These are phyloP conservation scores for Embidobia sp. DNA, from an alignment of 2,888 invertebrate species.

Conservation along the genomic window DNA sequence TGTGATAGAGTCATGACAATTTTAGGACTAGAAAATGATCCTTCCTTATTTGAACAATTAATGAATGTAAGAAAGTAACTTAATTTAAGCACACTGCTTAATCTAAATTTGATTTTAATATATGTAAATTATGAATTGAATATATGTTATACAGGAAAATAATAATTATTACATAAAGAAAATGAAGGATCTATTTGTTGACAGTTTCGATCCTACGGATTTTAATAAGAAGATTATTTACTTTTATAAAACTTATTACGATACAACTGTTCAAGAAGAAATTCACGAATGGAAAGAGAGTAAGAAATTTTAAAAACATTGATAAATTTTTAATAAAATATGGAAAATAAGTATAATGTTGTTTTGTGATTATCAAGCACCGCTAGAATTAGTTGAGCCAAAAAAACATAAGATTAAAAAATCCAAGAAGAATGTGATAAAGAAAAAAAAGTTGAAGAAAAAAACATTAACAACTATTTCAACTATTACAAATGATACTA, in stretches of 20 bases:
- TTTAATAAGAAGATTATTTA: constrained; percentile 85
- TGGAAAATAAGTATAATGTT: constrained; percentile 19
- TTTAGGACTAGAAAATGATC: constrained; percentile 81
- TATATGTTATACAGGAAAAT: constrained; percentile 30
- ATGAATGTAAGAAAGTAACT: constrained; percentile 71
- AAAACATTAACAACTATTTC: not conserved
- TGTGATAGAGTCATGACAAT: constrained; percentile 84
- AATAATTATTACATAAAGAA: constrained; percentile 80
- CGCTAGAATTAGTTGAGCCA: not conserved
- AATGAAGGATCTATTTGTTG: constrained; percentile 83
- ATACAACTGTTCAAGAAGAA: constrained; percentile 89
- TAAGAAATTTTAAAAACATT: constrained; percentile 80
- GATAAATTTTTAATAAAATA: not conserved
- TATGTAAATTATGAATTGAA: too few species aligned
- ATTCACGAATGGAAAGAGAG: constrained; percentile 88
- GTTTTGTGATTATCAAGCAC: not conserved
- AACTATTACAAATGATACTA: too few species aligned
- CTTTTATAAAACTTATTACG: constrained; percentile 87
- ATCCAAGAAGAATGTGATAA: not conserved
- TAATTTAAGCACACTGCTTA: not conserved
- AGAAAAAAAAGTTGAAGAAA: not conserved
- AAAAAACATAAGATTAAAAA: not conserved
- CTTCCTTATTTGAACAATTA: constrained; percentile 73
- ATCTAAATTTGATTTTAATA: not conserved
- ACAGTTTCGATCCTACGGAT: constrained; percentile 80